These are phyloP conservation scores for Oligia strigilis DNA, from an alignment of 2,888 invertebrate species.

Conservation along the genomic window DNA sequence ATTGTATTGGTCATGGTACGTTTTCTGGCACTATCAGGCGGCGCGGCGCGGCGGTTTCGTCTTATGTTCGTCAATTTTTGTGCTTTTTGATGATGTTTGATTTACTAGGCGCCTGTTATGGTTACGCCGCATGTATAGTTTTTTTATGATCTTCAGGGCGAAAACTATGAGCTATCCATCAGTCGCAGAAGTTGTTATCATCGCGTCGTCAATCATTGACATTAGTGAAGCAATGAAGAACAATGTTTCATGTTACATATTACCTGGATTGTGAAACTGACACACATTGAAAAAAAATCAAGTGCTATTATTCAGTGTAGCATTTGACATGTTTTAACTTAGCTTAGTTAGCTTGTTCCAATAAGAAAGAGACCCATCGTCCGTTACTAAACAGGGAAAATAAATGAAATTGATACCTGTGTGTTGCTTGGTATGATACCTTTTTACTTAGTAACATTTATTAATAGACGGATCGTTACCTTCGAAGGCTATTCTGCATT, in stretches of 20 bases:
- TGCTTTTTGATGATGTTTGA: background rate
- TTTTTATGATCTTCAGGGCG: background rate
- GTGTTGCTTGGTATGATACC: background rate
- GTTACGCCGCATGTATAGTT: background rate
- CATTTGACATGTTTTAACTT: background rate
- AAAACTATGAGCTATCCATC: background rate
- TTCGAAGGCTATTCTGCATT: constrained; percentile 6
- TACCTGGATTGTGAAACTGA: background rate
- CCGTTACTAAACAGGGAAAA: background rate
- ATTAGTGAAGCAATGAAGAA: background rate
- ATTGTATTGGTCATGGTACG: constrained; percentile 38
- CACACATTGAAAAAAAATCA: background rate
- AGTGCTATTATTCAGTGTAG: background rate
- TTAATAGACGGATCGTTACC: constrained; percentile 25
- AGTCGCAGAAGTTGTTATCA: background rate
- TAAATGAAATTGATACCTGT: background rate
- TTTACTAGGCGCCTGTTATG: background rate
- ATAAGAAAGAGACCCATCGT: background rate
- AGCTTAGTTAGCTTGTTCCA: background rate
- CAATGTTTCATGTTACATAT: background rate
- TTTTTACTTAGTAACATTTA: constrained; percentile 15
- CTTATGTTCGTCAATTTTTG: constrained; percentile 8
- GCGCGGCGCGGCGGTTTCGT: background rate
- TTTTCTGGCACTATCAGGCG: constrained; percentile 8
- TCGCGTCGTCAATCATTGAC: background rate